Conservation (phyloP, 2,888 invertebrate genomes). For the Callimorpha dominula region DNA sequence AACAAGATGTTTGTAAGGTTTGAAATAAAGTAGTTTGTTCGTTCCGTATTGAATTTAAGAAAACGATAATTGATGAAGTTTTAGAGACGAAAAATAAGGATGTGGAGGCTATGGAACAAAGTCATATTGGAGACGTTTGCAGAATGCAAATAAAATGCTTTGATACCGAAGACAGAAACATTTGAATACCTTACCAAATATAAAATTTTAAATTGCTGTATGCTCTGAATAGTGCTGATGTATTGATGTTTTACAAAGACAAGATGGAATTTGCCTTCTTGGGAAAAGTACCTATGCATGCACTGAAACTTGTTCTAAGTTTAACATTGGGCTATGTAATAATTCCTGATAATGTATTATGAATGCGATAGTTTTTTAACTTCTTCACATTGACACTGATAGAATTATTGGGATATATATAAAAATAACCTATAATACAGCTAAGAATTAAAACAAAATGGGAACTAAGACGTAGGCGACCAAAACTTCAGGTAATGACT, state of each 20-base stretch:
- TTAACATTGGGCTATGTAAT: background rate
- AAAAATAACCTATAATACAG: too few species aligned
- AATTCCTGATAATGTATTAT: background rate
- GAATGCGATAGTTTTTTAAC: background rate
- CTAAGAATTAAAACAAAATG: too few species aligned
- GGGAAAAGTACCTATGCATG: background rate
- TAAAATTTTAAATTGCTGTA: conserved; percentile 5
- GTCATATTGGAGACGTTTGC: background rate
- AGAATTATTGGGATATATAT: too few species aligned
- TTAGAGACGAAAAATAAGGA: background rate
- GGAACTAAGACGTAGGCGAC: too few species aligned
- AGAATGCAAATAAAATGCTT: background rate
- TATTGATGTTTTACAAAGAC: background rate
- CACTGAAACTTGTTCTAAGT: background rate
- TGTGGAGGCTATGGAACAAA: background rate
- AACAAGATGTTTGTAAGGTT: conserved; percentile 30
- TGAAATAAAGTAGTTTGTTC: conserved; percentile 4
- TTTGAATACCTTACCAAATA: conserved; percentile 3
- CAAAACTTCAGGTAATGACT: too few species aligned
- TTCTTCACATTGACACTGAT: too few species aligned
- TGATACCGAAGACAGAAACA: conserved; percentile 1
- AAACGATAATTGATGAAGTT: background rate
- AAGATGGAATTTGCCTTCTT: background rate
- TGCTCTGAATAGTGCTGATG: background rate
- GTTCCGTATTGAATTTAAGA: background rate